phyloP scores from a whole-genome alignment of 2,113 vertebrate species.

The Dunckerocampus dactyliophorus region DNA sequence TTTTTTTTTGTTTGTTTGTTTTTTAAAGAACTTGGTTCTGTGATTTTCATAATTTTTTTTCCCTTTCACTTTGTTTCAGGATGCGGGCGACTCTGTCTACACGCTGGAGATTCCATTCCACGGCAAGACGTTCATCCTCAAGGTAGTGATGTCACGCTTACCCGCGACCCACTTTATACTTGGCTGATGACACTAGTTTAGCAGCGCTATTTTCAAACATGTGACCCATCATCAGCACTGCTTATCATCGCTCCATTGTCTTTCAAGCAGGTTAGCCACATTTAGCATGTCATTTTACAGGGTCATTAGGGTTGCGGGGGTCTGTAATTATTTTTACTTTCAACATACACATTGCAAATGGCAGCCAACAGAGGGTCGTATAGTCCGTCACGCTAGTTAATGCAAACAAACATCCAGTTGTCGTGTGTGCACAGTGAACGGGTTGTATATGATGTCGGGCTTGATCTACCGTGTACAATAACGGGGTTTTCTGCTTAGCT shows the following conservation, averaged over 20 bases:
- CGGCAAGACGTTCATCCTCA: slow-evolving; percentile 94
- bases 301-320: no score
- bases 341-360: not conserved
- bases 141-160: slow-evolving; percentile 71
- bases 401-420: not conserved
- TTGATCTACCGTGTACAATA: no score
- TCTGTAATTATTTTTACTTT: not conserved
- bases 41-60: no score
- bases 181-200: not conserved
- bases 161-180: not conserved
- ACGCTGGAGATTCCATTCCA: slow-evolving; percentile 90
- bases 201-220: not conserved
- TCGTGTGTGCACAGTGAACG: no score
- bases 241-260: not conserved
- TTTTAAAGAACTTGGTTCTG: no score
- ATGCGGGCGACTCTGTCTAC: slow-evolving; percentile 87
- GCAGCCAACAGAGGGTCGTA: not conserved
- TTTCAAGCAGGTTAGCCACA: not conserved
- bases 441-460: no score
- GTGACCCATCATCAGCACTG: not conserved
- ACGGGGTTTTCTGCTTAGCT: no score
- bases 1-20: no score
- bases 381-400: not conserved
- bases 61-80: slow-evolving; percentile 63
- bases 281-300: not conserved